Evolutionary conservation across 1,140 invertebrate genomes (phyloP), one percentile per base, ranked within the genome.

Genomic region (Druon quercuslanigerum): DNA sequence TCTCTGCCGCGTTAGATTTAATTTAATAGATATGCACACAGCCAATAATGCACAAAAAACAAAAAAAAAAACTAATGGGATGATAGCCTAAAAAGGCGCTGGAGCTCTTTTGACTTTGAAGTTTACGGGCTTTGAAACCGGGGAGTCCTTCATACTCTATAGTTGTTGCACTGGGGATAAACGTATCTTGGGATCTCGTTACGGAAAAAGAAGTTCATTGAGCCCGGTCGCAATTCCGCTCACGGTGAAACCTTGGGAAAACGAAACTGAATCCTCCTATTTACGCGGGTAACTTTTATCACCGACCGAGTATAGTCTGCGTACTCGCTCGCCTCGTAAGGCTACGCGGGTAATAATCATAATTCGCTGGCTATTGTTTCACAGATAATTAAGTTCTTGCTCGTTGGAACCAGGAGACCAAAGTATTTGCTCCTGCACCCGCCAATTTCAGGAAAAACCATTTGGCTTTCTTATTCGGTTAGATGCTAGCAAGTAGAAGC

Each of bases 351-450:
- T 84, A 87, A 87, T 87, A 87, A 87, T 87, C 85, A 86, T 87
- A 87, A 87, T 87, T 87, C 83, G 78, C 78, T 71, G 74, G 79
- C 81, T 85, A 87, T 87, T 86, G 85, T 87, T 87, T 85, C 86
- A 82, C 84, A 87, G 84, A 87, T 87, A 87, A 87, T 87, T 86
- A 87, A 87, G 84, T 87, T 87, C 86, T 86, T 87, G 83, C 85
- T 70, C 77, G 74, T 51, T 71, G 75, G 74, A n/a, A 72, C n/a
- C 51, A 57, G 54, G 19, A 17, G 19, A 14, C 54, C 19, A 57
- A 9, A 5, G 54, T 17, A 57, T 57, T 17, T 17, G 54, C n/a
- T 57, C 19, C n/a, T 14, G 54, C 9, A 46, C 40, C 4, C 77
- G 83, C 84, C 84, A 87, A 87, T 85, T 82, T 66, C 73, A 50